Conservation (phyloP, 2,113 vertebrate genomes). For the Mobula birostris region DNA sequence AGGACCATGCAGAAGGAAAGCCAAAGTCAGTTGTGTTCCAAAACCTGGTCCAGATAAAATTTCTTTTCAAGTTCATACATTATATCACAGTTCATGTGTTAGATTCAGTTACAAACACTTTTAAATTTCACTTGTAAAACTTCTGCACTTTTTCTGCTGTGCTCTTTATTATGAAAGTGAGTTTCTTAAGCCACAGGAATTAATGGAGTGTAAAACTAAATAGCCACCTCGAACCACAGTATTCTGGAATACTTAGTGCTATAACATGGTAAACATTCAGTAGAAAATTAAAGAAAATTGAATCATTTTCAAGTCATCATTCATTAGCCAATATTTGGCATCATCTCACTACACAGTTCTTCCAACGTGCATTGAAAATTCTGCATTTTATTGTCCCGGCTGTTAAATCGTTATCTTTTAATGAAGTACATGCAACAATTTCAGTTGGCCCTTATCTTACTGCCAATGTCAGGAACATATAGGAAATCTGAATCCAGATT, state of each 20-base stretch:
- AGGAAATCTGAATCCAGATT: not conserved
- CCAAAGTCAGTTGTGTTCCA: not conserved
- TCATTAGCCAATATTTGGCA: not conserved
- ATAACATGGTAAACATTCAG: not conserved
- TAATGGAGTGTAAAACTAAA: not conserved
- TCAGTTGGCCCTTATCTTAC: not conserved
- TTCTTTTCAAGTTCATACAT: not conserved
- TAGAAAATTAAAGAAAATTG: conserved; percentile 11
- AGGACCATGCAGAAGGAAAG: no score
- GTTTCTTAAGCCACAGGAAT: not conserved
- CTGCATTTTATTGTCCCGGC: not conserved
- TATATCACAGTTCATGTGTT: not conserved
- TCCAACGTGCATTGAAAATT: not conserved
- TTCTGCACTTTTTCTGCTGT: not conserved
- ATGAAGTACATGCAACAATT: not conserved
- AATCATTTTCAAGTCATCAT: not conserved
- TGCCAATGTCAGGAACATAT: not conserved
- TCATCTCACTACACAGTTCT: not conserved
- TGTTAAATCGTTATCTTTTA: no score
- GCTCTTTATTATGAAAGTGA: no score
- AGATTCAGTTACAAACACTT: not conserved
- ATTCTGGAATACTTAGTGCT: not conserved
- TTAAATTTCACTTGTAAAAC: not conserved
- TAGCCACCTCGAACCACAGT: no score
- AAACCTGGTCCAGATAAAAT: not conserved